A percentile compares a stretch with the other conserved stretches of the same genome.
phyloP scores from a whole-genome alignment of 2,888 invertebrate species.

The Mesorhabditis spiculigera region DNA sequence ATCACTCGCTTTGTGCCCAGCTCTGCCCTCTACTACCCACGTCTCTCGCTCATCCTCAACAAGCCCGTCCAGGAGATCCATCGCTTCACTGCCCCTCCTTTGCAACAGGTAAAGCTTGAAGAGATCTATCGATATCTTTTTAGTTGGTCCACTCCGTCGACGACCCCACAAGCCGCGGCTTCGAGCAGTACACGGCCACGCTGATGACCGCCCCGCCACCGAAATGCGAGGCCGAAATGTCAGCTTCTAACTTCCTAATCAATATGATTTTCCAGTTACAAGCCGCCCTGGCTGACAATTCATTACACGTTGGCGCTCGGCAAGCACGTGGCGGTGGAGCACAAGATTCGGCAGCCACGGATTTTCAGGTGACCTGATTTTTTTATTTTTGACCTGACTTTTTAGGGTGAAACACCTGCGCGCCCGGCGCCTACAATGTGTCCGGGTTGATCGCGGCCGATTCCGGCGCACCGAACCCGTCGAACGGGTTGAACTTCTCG shows the following conservation, averaged over 20 bases:
- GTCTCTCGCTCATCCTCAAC: background rate
- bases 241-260: background rate
- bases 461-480: background rate
- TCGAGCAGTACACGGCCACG: background rate
- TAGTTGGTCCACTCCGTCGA: background rate
- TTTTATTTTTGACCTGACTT: background rate
- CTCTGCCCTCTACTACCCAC: background rate
- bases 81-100: background rate
- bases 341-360: background rate
- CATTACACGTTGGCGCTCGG: background rate
- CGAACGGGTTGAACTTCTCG: background rate
- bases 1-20: background rate
- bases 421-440: background rate
- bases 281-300: background rate
- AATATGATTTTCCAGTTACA: background rate
- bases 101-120: background rate
- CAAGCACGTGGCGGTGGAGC: background rate
- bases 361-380: background rate
- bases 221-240: background rate
- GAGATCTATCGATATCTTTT: background rate
- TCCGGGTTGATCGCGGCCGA: background rate
- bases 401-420: background rate
- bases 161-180: background rate
- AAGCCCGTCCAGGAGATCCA: background rate
- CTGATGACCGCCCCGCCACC: background rate